phyloP scores from a whole-genome alignment of 2,113 vertebrate genomes.

The Cottus gobio region DNA sequence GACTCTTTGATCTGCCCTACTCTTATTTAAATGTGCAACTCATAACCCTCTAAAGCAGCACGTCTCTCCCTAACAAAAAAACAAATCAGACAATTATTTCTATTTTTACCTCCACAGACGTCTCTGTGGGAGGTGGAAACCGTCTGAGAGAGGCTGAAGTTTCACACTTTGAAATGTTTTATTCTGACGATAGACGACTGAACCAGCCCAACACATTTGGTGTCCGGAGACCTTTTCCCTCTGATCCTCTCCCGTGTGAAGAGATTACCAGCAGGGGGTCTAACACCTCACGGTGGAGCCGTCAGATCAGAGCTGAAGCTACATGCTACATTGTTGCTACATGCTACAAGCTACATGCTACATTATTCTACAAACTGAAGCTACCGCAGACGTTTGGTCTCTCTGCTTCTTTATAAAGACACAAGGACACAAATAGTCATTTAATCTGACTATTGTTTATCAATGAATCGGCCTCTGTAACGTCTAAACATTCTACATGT shows the following conservation, averaged over 20 bases:
- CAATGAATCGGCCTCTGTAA: neutral
- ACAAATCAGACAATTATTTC: slow-evolving; percentile 7
- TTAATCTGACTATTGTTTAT: neutral
- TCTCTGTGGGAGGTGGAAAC: neutral
- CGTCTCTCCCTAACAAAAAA: neutral
- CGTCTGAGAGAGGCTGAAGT: neutral
- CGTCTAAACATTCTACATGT: neutral
- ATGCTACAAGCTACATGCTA: too few species aligned
- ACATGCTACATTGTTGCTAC: too few species aligned
- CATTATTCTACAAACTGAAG: too few species aligned
- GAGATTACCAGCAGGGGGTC: slow-evolving; percentile 32
- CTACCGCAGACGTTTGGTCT: neutral
- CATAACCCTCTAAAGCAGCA: neutral
- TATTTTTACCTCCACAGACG: slow-evolving; percentile 17
- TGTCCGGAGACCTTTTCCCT: too few species aligned
- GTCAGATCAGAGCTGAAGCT: slow-evolving; percentile 19
- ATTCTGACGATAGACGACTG: neutral
- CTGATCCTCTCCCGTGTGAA: slow-evolving; percentile 29
- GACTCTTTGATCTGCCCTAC: neutral
- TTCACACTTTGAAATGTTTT: neutral
- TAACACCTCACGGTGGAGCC: slow-evolving; percentile 21
- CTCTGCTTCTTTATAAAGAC: neutral
- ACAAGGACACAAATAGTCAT: neutral
- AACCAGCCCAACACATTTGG: neutral
- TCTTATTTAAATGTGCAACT: neutral